Evolutionary conservation across 2,888 invertebrate genomes (phyloP), one percentile per base, ranked within the genome.

Genomic region (Nemotelus nigrinus): DNA sequence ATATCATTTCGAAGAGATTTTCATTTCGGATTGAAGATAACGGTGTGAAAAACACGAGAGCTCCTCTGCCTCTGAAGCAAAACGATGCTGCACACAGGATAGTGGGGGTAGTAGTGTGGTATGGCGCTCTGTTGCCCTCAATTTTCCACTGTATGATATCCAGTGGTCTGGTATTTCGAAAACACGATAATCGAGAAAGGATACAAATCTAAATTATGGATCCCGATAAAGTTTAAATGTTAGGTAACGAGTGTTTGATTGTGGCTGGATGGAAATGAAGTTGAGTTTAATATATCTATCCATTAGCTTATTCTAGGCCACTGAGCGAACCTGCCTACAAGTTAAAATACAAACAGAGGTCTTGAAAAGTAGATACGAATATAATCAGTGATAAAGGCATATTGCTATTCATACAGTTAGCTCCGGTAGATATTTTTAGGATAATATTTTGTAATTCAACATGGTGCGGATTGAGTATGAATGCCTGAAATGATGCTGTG

Each of bases 1-100:
- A 70, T 70, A 70, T 70, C 70, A 70, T 70, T 70, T 70, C 70
- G 70, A 55, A 47, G 47, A 70, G 70, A 70, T 70, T 53, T 70
- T 70, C 70, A 70, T 70, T 70, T 70, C 44, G 70, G 70, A 55
- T 55, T 53, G 70, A 70, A 70, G 70, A 55, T 70, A 53, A 55
- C 70, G 55, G 53, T 47, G 70, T 70, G 70, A 70, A 70, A 63
- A 70, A 70, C 70, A 70, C 70, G 47, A 70, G 41, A 48, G 70
- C 70, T 70, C 47, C 47, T 44, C 25, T 25, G 25, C 25, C 25
- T 25, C 25, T 25, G 25, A 25, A 25, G 25, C 25, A 25, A 8
- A 55, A n/a, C 70, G 63, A 63, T 63, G 63, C 63, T 0, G 43
- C 63, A 43, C 25, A 25, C 1, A 63, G 5, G 63, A n/a, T 25